phyloP scores from a whole-genome alignment of 2,797 vertebrate species.

The Cryptoblepharus egeriae region DNA sequence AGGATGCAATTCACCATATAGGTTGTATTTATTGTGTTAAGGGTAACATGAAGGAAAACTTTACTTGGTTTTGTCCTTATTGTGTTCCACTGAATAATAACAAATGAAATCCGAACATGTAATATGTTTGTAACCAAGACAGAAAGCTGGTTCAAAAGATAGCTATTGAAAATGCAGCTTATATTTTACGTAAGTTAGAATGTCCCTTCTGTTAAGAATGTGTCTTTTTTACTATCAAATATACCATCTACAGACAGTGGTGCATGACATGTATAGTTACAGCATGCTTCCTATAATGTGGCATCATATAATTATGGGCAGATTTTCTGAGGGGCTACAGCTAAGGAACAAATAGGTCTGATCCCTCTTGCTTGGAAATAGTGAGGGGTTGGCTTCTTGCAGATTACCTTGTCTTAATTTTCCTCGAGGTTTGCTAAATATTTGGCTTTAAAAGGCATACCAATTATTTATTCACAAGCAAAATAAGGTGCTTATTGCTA shows the following conservation, averaged over 20 bases:
- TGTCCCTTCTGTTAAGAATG: not conserved
- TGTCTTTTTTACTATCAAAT: not conserved
- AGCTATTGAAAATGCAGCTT: not conserved
- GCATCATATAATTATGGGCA: not conserved
- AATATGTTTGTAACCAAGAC: not conserved
- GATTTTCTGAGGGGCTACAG: not conserved
- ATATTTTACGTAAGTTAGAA: not conserved
- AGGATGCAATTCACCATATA: not conserved
- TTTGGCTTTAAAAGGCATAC: not conserved
- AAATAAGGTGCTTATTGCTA: not conserved
- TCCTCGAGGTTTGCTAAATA: not conserved
- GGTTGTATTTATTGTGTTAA: constrained; percentile 21
- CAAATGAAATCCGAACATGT: not conserved
- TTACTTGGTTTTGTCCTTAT: not conserved
- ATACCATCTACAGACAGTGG: no score
- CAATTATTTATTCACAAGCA: not conserved
- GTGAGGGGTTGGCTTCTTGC: not conserved
- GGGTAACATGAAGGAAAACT: constrained; percentile 31
- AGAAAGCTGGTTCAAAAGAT: not conserved
- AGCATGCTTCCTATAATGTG: not conserved
- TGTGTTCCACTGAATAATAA: constrained; percentile 24
- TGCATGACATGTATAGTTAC: not conserved
- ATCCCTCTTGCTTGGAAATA: not conserved
- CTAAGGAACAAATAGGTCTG: not conserved
- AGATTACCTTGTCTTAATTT: not conserved